Base-by-base conservation (phyloP, 2,797 vertebrate genomes). In the Hoplostethus atlanticus region DNA sequence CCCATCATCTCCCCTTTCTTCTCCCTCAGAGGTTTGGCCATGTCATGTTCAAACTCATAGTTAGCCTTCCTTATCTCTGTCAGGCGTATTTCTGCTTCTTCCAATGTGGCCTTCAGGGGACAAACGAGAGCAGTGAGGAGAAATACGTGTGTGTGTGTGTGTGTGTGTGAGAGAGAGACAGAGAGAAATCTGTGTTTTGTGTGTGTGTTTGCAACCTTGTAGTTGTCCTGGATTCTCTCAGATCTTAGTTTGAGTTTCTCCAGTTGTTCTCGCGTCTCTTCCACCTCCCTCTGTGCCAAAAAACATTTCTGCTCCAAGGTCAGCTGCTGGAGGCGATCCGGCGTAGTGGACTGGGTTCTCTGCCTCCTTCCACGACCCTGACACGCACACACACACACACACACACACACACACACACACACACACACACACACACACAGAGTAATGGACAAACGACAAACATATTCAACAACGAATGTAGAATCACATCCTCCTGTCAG, bases 251-350 rank as follows among this genome's bases (percentile, higher is more conserved):
- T 71, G 56, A 86, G 54, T n/a, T 79, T 71, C 30, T 86, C 71
- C 25, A 34, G 15, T 25, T 88, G 84, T 30, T 64, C n/a, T 30
- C 10, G 64, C 9, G 68, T 76, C 36, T 84, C 78, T 36, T 15
- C 61, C n/a, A 85, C 15, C 80, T 88, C 90, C 30, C 30, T 82
- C 12, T 72, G 57, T 4, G 74, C 81, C 56, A 90, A 44, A 40
- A 60, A 71, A 5, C 86, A 68, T 68, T 89, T 93, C 68, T 92
- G 87, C 11, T 76, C 74, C 64, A 85, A 52, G n/a, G 84, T 86
- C 65, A 93, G 76, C 25, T 68, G 66, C 58, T 73, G 81, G 58
- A 56, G 51, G 17, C 1, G 46, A 30, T 85, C 79, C 10, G 71
- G 50, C 17, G 65, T 50, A 36, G 51, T 63, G 46, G 36, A 13